Evolutionary conservation across 2,797 vertebrate genomes (phyloP), one percentile per base, ranked within the genome.

Genomic region (Periparus ater): DNA sequence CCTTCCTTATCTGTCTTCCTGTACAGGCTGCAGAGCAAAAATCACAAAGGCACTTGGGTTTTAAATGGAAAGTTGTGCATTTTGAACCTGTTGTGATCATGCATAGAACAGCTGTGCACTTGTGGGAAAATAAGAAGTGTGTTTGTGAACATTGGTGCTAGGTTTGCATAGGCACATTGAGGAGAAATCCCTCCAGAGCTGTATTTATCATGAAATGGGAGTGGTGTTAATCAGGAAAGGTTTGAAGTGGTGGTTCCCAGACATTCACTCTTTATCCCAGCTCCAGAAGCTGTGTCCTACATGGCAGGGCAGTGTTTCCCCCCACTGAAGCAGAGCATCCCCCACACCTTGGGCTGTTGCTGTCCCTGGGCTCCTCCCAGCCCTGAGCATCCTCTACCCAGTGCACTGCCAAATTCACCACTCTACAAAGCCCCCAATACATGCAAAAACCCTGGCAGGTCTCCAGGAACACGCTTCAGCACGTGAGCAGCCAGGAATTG

Each of bases 1-100:
- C n/a, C 23, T 45, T 42, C 91, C 76, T 34, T 60, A 30, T 94
- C 63, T 91, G 47, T 88, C 67, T 96, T 86, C 82, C 72, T 71
- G 48, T 29, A 72, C 6, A 32, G 77, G 62, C 42, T 81, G 68
- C 26, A 73, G 89, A 95, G 40, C 54, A 87, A 87, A 93, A 90
- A 87, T 86, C 70, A 76, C 74, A 85, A 71, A 82, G 48, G 30
- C 25, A 27, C 32, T 85, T 90, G 77, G 29, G 22, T 72, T 77
- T 67, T 80, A 93, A 92, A 21, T 36, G 19, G 57, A 25, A 90
- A 74, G 29, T 66, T 94, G 42, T 8, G 11, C 10, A 23, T 96
- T 97, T 96, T 76, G 57, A 58, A 75, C 67, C 32, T 26, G 5
- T n/a, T 6, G 3, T 74, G 70, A 15, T 78, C 87, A 58, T 63